Base-by-base conservation (phyloP, 2,113 vertebrate genomes). In the Mesembrinibis cayennensis region DNA sequence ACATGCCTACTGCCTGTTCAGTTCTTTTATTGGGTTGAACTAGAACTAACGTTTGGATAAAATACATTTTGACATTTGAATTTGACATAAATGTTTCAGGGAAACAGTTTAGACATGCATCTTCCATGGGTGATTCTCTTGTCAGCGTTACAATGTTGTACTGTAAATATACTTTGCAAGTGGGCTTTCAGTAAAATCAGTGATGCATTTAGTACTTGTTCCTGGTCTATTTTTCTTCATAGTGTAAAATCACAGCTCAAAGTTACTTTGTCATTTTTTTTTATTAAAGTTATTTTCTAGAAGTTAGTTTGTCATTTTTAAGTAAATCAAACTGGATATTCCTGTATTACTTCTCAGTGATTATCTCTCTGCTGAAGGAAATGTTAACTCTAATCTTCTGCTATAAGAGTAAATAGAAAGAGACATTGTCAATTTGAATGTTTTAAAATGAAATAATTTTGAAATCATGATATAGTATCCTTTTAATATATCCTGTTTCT, bases 51-150 rank as follows among this genome's bases (percentile, higher is more conserved):
- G 47, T 92, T 95, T 97, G 95, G 89, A 83, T 92, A 94, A 92
- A 96, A 96, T 92, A 94, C 86, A 82, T 97, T 97, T 92, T 97
- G 98, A 97, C 97, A 78, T 96, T 97, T 97, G 95, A 96, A 97
- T 97, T 96, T 97, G 93, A 96, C 50, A 78, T 94, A 94, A 96
- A 88, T 94, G 90, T 94, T 98, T 96, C 82, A 59, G 93, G 73
- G 86, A 96, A 98, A 70, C 8, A 44, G 91, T 82, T 95, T 90
- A 93, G 95, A 90, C 86, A 25, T 92, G 59, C 53, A n/a, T 93
- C 89, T 87, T 93, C 71, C 62, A 50, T 89, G 66, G 29, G 53
- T 87, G 92, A 94, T 82, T 95, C 83, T 96, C 71, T 90, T 86
- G 73, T 93, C 76, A 47, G 72, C 10, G 5, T 78, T 90, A 61